Evolutionary conservation across 1,140 invertebrate species (phyloP), one percentile per base, ranked within the genome.

Genomic region (Pogonognathellus flavescens): DNA sequence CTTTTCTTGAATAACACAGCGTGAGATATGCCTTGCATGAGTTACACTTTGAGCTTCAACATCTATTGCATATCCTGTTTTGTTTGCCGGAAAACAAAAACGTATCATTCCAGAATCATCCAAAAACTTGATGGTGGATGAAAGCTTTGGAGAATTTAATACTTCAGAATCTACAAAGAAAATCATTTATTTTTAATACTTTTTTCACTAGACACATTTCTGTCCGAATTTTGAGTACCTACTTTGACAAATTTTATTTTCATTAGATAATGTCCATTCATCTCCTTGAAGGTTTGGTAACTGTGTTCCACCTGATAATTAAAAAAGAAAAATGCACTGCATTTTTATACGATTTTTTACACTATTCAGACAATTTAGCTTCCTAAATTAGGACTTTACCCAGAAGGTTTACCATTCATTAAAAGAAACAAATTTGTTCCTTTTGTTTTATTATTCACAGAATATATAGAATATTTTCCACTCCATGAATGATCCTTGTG

Each of bases 391-490:
- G n/a, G n/a, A 55, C 16, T 14, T 55, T 16, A 55, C 14, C 18
- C n/a, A n/a, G 5, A 62, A 18, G 11, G 11, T 62, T 72, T 50
- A 76, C 70, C 70, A 50, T 76, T 76, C 70, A 76, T 76, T 9
- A 76, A n/a, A 16, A 76, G 16, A 14, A 49, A 76, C 16, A 76
- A 9, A 11, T 31, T 76, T 10, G 70, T 50, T 76, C 41, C 70
- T 16, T 76, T 49, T 50, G 70, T 50, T 76, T 31, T 76, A n/a
- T 76, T 50, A 14, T 50, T 41, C 6, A 76, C 70, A 7, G 70
- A 76, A 31, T 49, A 76, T 14, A 76, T 31, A 76, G 70, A 76
- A 76, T 76, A 76, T 49, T 49, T 76, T 18, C 70, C 70, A 76
- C 70, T 76, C 70, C 70, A 76, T 14, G 49, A n/a, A 20, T 76